Base-by-base conservation (phyloP, 2,888 invertebrate species). In the Macrophya alboannulata region DNA sequence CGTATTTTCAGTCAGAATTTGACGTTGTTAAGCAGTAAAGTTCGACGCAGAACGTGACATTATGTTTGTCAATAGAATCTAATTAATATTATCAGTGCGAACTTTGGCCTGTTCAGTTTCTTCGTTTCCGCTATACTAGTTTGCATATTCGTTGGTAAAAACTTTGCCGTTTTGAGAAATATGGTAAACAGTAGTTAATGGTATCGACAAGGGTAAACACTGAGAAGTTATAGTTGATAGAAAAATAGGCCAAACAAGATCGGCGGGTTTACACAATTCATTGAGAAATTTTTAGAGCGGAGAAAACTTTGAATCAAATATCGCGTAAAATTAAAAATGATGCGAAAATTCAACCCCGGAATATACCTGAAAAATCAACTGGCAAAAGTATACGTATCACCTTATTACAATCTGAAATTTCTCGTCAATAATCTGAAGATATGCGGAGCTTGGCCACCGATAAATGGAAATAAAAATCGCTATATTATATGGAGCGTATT, bases 381-480 rank as follows among this genome's bases (percentile, higher is more conserved):
- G 9, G 43, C 1, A 40, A 40, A 12, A 12, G 25, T 81, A 31
- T 31, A 31, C 31, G 3, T 31, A 0, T 31, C 68, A 9, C 25
- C 83, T 21, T 45, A 68, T 71, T 83, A 68, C 17, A 83, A 83
- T n/a, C 25, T 83, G n/a, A 68, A 45, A 71, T 31, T 83, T 48
- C 48, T 68, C 10, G 10, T 83, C 3, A 51, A 15, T 9, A 51
- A 37, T 48, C 21, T 68, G 0, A 83, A 48, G n/a, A 6, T 83
- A 43, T 25, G 25, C 31, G 83, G 83, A 71, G 21, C 31, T 17
- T 83, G 83, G 83, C 83, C 68, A 5, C 83, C 83, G 31, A 68
- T 37, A 0, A 51, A 83, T 6, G 51, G 17, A 1, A 12, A 25
- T 1, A 83, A 40, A 37, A 65, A 25, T 17, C 9, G 5, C 4